phyloP scores from a whole-genome alignment of 2,113 vertebrate species.

The Tragelaphus buxtoni region DNA sequence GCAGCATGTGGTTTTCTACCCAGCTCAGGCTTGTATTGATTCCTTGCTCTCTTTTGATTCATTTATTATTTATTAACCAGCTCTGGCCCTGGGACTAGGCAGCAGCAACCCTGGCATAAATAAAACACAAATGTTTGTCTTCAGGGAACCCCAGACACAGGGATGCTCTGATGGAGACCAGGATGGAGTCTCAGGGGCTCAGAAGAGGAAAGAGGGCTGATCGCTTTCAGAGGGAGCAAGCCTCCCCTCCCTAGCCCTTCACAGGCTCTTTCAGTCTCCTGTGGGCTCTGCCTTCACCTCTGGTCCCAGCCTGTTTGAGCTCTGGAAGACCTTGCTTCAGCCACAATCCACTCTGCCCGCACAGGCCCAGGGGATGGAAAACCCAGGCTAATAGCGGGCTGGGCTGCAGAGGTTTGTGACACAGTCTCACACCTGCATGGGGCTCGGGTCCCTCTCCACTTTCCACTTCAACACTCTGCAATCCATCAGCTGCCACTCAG shows the following conservation, averaged over 20 bases:
- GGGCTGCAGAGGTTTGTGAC: background rate
- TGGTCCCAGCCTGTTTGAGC: background rate
- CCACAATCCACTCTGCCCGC: background rate
- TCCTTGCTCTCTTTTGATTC: background rate
- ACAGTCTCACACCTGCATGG: rapidly evolving
- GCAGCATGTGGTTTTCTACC: rapidly evolving
- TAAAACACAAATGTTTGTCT: background rate
- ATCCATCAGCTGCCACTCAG: rapidly evolving
- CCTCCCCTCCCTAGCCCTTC: no score
- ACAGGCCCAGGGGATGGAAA: background rate
- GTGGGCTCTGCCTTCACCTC: background rate
- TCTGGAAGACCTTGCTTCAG: background rate
- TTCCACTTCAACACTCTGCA: background rate
- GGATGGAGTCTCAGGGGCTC: background rate
- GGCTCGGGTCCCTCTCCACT: background rate
- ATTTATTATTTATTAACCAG: background rate
- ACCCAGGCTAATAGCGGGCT: rapidly evolving
- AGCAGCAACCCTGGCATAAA: background rate
- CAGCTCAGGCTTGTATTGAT: background rate
- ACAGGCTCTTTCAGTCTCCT: background rate
- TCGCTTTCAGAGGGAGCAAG: rapidly evolving
- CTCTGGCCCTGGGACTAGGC: background rate
- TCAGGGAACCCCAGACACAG: background rate
- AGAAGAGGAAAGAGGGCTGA: background rate
- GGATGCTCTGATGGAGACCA: background rate